Percentiles rank a stretch among this genome's conserved stretches.
Conservation (phyloP, 2,113 vertebrate genomes). For the Madoqua kirkii region DNA sequence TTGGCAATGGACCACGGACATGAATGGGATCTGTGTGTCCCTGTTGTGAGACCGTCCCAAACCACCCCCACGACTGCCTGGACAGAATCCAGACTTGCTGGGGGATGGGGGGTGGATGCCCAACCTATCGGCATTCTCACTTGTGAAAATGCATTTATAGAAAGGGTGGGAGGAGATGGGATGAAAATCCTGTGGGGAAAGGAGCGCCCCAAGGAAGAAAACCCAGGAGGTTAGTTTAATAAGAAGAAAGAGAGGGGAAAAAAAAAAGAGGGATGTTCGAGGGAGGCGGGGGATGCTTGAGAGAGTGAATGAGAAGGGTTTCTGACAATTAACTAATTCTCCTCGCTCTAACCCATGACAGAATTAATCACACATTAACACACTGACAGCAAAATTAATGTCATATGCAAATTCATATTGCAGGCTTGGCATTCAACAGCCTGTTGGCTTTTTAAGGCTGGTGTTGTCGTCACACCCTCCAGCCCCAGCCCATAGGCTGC, state of each 20-base stretch:
- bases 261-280: background rate
- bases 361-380: constrained; percentile 78
- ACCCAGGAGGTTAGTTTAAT: constrained; percentile 49
- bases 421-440: constrained; percentile 73
- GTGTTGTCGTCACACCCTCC: background rate
- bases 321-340: constrained; percentile 75
- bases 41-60: background rate
- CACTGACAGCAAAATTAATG: constrained; percentile 78
- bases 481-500: background rate
- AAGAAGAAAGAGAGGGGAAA: background rate
- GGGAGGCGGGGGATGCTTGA: background rate
- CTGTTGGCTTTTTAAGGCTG: constrained; percentile 62
- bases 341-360: constrained; percentile 75
- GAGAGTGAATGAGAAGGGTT: constrained; percentile 71
- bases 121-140: background rate
- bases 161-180: background rate
- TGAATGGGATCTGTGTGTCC: constrained; percentile 40
- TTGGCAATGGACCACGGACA: background rate
- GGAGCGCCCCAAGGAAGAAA: background rate
- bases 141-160: background rate
- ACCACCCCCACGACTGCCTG: background rate
- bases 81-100: background rate
- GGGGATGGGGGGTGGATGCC: background rate
- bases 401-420: constrained; percentile 85
- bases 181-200: constrained; percentile 28